Evolutionary conservation across 2,113 vertebrate species (phyloP).

Genomic region (Cryptotis parvus): DNA sequence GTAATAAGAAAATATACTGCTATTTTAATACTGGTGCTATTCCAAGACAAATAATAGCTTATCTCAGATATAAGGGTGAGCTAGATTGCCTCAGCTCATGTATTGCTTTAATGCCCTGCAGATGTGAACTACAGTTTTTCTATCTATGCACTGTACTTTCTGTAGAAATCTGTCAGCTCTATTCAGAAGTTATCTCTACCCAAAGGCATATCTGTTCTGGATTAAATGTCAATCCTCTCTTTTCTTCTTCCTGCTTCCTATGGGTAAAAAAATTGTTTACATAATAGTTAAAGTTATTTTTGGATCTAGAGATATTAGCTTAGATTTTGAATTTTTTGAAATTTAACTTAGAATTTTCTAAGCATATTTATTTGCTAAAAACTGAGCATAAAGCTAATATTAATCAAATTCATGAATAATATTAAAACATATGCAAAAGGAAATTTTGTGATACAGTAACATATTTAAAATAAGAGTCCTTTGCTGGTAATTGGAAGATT

Average conservation of each 20-base stretch:
- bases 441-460: conserved; percentile 41
- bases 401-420: conserved; percentile 66
- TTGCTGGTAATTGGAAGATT: conserved; percentile 65
- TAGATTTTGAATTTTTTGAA: conserved; percentile 61
- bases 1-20: neutral
- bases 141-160: neutral
- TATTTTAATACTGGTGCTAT: neutral
- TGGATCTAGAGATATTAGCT: conserved; percentile 48
- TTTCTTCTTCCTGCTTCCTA: conserved; percentile 43
- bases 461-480: conserved; percentile 61
- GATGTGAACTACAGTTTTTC: conserved; percentile 20
- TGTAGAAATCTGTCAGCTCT: conserved; percentile 64
- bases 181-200: conserved; percentile 61
- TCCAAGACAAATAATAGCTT: conserved; percentile 11
- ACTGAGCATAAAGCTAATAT: conserved; percentile 58
- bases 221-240: conserved; percentile 64
- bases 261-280: conserved; percentile 53
- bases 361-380: conserved; percentile 56
- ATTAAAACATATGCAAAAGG: conserved; percentile 67
- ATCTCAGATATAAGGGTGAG: conserved; percentile 10
- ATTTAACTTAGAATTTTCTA: conserved; percentile 50
- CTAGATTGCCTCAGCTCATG: neutral
- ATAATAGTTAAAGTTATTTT: conserved; percentile 68
- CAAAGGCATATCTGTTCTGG: conserved; percentile 56
- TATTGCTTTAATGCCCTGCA: conserved; percentile 48